Evolutionary conservation across 2,888 invertebrate genomes (phyloP), one percentile per base, ranked within the genome.

Genomic region (Rhagonycha lutea): DNA sequence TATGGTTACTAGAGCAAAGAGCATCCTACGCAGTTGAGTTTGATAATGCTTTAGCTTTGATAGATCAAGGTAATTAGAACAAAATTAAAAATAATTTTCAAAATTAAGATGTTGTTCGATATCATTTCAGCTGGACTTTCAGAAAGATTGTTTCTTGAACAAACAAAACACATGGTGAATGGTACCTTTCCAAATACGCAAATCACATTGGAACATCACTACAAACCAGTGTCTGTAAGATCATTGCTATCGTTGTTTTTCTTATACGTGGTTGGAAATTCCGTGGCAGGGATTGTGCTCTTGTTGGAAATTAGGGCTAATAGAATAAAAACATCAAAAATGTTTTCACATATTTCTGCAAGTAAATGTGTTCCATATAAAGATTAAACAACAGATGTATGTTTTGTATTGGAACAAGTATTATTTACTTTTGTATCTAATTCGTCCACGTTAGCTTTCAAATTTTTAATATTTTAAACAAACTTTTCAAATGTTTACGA

Each of bases 1-100:
- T 76, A n/a, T 79, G 79, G 79, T 71, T 78, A 14, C 63, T 73
- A 2, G 73, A 76, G 69, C 70, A 67, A 60, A 69, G 73, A 10
- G 78, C 74, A 28, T 73, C 75, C 12, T 79, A 69, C 60, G 65
- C 47, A 29, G 10, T n/a, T n/a, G 73, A 72, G 3, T 71, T 79
- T 65, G 72, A 79, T 70, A 14, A 14, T 23, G 65, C 65, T 4
- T 18, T 75, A 5, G 61, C 69, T n/a, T 11, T 26, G 26, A 62
- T 72, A 14, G 26, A 69, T 3, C 63, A 70, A 69, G 75, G 75
- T 75, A 69, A 72, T n/a, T 62, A 8, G 8, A 3, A 18, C 18
- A 18, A 18, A 18, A 18, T 18, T 18, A 18, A 18, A 18, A 18
- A 18, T 18, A 18, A 18, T 18, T 18, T 18, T 18, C 18, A 18